Percentiles rank a stretch among this genome's conserved stretches.
These are phyloP conservation scores for Ceyx melanurus DNA, from an alignment of 2,113 vertebrate species.

Conservation along the genomic window DNA sequence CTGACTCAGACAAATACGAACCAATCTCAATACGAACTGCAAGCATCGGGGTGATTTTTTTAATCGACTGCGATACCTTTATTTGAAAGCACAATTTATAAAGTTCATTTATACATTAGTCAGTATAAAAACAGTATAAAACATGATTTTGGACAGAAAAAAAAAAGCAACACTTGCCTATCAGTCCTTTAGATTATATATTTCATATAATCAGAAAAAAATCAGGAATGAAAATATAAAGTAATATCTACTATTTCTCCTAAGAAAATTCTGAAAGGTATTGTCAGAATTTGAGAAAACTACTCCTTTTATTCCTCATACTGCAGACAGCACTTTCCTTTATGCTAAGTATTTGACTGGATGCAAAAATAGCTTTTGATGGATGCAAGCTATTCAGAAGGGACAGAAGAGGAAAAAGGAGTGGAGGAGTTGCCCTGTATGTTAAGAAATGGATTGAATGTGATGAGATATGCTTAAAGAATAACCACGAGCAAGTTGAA, in stretches of 20 bases:
- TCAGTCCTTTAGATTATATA: not conserved
- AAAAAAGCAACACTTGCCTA: not conserved
- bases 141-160: not conserved
- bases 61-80: constrained; percentile 76
- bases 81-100: constrained; percentile 36
- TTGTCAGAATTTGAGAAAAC: not conserved
- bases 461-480: too few relatives aligned
- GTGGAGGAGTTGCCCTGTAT: too few relatives aligned
- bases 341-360: not conserved
- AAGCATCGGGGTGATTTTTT: constrained; percentile 68
- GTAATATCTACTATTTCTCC: not conserved
- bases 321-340: not conserved
- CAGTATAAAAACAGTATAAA: not conserved
- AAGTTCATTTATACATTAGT: not conserved
- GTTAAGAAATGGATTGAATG: too few relatives aligned
- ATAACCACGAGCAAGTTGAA: too few relatives aligned
- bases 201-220: not conserved
- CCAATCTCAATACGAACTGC: constrained; percentile 67
- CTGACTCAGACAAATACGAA: constrained; percentile 68
- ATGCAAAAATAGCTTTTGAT: too few relatives aligned
- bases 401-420: too few relatives aligned
- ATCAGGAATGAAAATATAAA: not conserved
- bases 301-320: not conserved
- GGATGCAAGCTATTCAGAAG: too few relatives aligned
- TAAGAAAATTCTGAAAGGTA: not conserved